These are phyloP conservation scores for Halyomorpha halys DNA, from an alignment of 1,140 invertebrate genomes.

Conservation along the genomic window DNA sequence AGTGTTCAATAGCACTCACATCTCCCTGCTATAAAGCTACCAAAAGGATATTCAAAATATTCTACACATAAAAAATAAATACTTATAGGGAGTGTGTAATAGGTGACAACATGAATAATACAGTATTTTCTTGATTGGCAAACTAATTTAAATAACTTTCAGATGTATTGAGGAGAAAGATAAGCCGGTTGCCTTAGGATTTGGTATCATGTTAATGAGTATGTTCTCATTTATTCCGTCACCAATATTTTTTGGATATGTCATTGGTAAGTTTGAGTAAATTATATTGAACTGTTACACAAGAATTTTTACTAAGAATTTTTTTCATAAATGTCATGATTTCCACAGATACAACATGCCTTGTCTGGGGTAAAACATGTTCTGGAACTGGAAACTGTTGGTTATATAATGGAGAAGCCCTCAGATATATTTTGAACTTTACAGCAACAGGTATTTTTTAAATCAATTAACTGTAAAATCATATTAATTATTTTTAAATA, in stretches of 20 bases:
- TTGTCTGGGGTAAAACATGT: conserved; percentile 65
- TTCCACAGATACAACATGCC: conserved; percentile 41
- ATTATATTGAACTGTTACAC: too few relatives aligned
- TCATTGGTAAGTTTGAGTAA: conserved; percentile 45
- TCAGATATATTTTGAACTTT: conserved; percentile 54
- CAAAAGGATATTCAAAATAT: too few relatives aligned
- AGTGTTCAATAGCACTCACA: too few relatives aligned
- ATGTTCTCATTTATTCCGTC: conserved; percentile 59
- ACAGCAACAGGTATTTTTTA: conserved; percentile 45
- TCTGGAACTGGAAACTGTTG: conserved; percentile 60
- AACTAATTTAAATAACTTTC: conserved; percentile 7
- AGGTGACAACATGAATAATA: too few relatives aligned
- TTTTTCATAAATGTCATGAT: neutral
- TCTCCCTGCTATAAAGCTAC: too few relatives aligned
- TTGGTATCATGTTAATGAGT: conserved; percentile 53
- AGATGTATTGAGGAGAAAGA: conserved; percentile 60
- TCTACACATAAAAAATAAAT: too few relatives aligned
- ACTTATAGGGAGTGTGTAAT: too few relatives aligned
- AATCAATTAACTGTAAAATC: neutral
- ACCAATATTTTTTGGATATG: conserved; percentile 59
- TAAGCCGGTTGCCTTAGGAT: conserved; percentile 58
- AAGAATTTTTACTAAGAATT: too few relatives aligned
- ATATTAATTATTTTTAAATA: neutral
- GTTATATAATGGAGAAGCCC: conserved; percentile 52
- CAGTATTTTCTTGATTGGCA: too few relatives aligned